phyloP scores from a whole-genome alignment of 2,113 vertebrate species.

The Phodopus roborovskii region DNA sequence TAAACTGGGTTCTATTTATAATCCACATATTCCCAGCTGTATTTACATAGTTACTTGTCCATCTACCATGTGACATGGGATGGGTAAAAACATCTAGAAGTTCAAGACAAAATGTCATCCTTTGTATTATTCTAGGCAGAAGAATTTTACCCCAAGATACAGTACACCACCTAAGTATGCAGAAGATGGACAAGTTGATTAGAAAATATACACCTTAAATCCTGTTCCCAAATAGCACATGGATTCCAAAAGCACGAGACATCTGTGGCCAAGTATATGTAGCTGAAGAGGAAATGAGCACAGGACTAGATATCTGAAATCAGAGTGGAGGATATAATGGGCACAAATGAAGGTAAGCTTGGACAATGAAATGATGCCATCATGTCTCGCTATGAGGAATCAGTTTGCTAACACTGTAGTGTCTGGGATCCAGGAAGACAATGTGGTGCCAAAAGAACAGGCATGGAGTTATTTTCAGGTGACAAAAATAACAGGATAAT shows the following conservation, averaged over 20 bases:
- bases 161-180: too few species aligned
- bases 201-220: neutral
- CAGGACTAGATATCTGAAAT: neutral
- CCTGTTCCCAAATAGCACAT: neutral
- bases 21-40: neutral
- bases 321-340: neutral
- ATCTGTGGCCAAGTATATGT: fast-evolving
- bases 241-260: neutral
- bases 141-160: neutral
- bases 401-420: neutral
- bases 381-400: neutral
- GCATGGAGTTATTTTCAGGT: neutral
- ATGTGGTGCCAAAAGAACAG: neutral
- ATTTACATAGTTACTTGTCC: neutral
- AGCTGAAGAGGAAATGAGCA: too few species aligned
- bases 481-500: neutral
- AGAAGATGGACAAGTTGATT: neutral
- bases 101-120: neutral
- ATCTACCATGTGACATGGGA: neutral
- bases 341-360: neutral
- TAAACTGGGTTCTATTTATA: neutral
- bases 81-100: neutral
- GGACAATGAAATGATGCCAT: neutral
- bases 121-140: neutral
- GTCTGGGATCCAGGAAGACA: neutral